Conservation (phyloP, 2,888 invertebrate genomes). For the Machimus rusticus region DNA sequence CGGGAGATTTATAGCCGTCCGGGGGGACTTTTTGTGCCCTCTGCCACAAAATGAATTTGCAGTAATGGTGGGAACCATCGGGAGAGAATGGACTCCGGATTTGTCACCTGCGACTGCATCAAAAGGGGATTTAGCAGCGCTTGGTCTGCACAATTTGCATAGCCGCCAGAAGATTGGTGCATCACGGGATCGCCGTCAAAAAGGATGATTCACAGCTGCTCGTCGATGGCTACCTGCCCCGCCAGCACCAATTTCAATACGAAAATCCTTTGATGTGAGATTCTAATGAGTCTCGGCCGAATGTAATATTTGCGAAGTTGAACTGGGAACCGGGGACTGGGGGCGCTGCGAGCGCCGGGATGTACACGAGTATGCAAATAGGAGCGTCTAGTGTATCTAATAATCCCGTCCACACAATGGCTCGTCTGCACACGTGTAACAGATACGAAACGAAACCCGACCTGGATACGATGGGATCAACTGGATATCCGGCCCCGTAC, state of each 20-base stretch:
- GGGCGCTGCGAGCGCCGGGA: not conserved
- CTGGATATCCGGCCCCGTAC: not conserved
- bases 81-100: constrained; percentile 25
- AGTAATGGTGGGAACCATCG: constrained; percentile 28
- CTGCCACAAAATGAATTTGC: constrained; percentile 35
- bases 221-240: constrained; percentile 9
- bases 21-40: not conserved
- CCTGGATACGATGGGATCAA: not conserved
- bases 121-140: constrained; percentile 26
- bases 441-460: not conserved
- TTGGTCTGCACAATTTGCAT: constrained; percentile 31
- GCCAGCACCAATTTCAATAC: constrained; percentile 16
- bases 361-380: not conserved
- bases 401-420: constrained; percentile 14
- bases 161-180: constrained; percentile 29
- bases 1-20: not conserved
- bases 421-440: constrained; percentile 1
- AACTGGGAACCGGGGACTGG: not conserved
- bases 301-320: constrained; percentile 6
- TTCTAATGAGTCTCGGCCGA: constrained; percentile 5
- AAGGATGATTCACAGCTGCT: constrained; percentile 18
- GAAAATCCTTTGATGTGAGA: constrained; percentile 20
- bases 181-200: constrained; percentile 6
- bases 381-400: not conserved
- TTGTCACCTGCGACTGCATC: constrained; percentile 32